phyloP scores from a whole-genome alignment of 2,888 invertebrate genomes.

The Norana najaformis region DNA sequence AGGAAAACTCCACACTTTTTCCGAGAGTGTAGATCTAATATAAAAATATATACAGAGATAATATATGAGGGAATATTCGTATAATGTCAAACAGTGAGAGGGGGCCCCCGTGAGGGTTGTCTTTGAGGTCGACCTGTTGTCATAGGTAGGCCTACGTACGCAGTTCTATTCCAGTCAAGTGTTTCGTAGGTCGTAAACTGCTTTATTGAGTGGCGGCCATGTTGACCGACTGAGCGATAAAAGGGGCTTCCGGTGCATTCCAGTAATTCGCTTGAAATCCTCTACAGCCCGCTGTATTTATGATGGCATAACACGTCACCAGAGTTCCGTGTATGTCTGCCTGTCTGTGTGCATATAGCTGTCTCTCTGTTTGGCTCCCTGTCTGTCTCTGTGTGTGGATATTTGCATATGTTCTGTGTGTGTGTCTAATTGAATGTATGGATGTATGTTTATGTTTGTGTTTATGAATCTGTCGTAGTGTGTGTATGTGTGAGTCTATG shows the following conservation, averaged over 20 bases:
- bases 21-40: too few relatives aligned
- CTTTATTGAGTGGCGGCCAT: constrained; percentile 13
- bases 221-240: constrained; percentile 13
- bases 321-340: too few relatives aligned
- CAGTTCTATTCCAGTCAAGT: neutral
- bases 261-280: neutral
- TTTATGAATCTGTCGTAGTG: too few relatives aligned
- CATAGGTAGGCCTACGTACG: neutral
- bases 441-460: too few relatives aligned
- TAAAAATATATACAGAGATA: too few relatives aligned
- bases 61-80: too few relatives aligned
- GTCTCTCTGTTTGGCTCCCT: neutral
- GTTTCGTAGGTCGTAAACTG: neutral
- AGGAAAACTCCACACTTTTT: too few relatives aligned
- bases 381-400: neutral
- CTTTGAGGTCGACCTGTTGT: neutral
- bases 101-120: neutral
- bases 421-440: too few relatives aligned
- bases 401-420: neutral
- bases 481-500: too few relatives aligned
- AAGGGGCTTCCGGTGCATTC: neutral
- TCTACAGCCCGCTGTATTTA: neutral
- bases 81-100: too few relatives aligned
- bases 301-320: neutral
- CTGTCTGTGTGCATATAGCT: neutral